These are phyloP conservation scores for Colletes collaris DNA, from an alignment of 2,888 invertebrate genomes.

Conservation along the genomic window DNA sequence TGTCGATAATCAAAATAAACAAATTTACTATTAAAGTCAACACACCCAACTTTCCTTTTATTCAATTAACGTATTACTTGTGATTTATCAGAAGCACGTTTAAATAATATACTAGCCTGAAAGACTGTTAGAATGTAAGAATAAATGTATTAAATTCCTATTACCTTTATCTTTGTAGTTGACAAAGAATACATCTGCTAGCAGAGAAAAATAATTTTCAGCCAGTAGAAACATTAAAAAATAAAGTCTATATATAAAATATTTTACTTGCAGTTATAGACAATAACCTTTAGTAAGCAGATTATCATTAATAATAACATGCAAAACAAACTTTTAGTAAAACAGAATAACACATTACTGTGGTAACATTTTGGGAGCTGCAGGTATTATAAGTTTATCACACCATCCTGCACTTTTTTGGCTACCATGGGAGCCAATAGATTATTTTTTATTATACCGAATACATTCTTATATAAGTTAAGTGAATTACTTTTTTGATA, in stretches of 20 bases:
- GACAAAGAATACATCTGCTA: slow-evolving; percentile 53
- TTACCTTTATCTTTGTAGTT: slow-evolving; percentile 54
- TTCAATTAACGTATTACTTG: slow-evolving; percentile 32
- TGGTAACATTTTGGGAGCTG: slow-evolving; percentile 12
- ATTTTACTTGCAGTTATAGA: slow-evolving; percentile 1
- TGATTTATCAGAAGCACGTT: slow-evolving; percentile 25
- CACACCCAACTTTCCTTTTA: slow-evolving; percentile 44
- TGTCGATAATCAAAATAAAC: slow-evolving; percentile 15
- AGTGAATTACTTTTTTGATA: slow-evolving; percentile 2
- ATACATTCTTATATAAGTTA: slow-evolving; percentile 19
- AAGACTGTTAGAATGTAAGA: slow-evolving; percentile 32
- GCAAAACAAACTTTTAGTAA: slow-evolving; percentile 41
- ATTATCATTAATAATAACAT: slow-evolving; percentile 42
- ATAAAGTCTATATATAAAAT: slow-evolving; percentile 37
- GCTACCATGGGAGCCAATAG: slow-evolving; percentile 19
- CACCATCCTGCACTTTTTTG: slow-evolving; percentile 28
- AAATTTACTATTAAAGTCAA: slow-evolving; percentile 31
- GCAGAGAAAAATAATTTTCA: slow-evolving; percentile 57
- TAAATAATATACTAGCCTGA: slow-evolving; percentile 25
- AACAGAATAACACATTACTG: slow-evolving; percentile 31
- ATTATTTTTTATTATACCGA: slow-evolving; percentile 23
- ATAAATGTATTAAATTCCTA: slow-evolving; percentile 49
- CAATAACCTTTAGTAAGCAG: slow-evolving; percentile 34
- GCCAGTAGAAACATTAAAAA: slow-evolving; percentile 53
- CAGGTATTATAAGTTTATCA: slow-evolving; percentile 20